These are phyloP conservation scores for Aporophyla lueneburgensis DNA, from an alignment of 2,888 invertebrate genomes.

Conservation along the genomic window DNA sequence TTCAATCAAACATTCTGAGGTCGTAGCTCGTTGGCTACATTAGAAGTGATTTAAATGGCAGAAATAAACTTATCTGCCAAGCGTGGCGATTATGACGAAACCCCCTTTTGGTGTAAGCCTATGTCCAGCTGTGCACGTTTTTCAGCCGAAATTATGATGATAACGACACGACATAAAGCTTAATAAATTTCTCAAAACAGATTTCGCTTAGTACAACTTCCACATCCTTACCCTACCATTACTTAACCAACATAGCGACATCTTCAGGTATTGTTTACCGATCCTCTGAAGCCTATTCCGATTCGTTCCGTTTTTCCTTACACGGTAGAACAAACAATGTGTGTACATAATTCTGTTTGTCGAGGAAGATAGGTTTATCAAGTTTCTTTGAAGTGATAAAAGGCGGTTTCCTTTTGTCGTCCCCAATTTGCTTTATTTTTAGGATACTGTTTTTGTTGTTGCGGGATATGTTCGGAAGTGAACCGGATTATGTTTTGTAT, in stretches of 20 bases:
- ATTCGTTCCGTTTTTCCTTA: constrained; percentile 55
- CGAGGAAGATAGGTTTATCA: constrained; percentile 69
- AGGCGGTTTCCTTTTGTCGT: constrained; percentile 59
- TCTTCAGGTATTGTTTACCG: constrained; percentile 41
- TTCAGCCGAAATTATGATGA: too few relatives aligned
- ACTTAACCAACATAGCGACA: constrained; percentile 23
- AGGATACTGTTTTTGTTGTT: constrained; percentile 41
- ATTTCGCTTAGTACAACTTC: background rate
- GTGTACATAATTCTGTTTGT: constrained; percentile 72
- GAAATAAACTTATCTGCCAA: background rate
- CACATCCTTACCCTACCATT: background rate
- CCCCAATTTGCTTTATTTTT: constrained; percentile 55
- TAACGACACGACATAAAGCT: too few relatives aligned
- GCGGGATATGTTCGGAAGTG: background rate
- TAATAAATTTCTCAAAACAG: background rate
- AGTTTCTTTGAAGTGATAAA: constrained; percentile 68
- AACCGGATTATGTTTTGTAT: constrained; percentile 19
- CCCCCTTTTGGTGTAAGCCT: too few relatives aligned
- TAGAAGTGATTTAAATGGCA: background rate
- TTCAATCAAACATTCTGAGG: constrained; percentile 41
- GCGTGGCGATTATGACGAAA: too few relatives aligned
- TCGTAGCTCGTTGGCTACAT: background rate
- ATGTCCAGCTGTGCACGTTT: too few relatives aligned
- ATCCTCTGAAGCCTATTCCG: constrained; percentile 31
- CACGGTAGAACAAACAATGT: constrained; percentile 63